These are phyloP conservation scores for Osmerus mordax DNA, from an alignment of 2,113 vertebrate genomes.

Conservation along the genomic window DNA sequence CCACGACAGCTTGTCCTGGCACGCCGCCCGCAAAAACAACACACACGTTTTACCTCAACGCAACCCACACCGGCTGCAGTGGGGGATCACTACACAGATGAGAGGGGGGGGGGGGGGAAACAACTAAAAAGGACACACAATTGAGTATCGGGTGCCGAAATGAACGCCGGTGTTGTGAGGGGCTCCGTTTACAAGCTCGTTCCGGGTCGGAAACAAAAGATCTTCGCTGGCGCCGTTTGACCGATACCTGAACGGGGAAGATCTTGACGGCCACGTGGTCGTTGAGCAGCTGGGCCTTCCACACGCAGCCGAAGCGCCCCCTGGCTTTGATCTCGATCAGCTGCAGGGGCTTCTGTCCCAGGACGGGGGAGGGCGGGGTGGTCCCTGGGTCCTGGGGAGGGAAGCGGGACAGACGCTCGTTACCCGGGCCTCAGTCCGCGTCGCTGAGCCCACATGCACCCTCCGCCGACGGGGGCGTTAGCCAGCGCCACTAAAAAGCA, in stretches of 20 bases:
- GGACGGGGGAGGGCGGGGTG: constrained; percentile 85
- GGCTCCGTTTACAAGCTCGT: not conserved
- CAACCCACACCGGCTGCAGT: not conserved
- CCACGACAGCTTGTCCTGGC: constrained; percentile 96
- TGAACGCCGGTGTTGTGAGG: not conserved
- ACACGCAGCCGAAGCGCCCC: constrained; percentile 95
- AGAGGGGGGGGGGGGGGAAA: not conserved
- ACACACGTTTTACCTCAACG: too few species aligned
- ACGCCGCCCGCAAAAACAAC: constrained; percentile 2
- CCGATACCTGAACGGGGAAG: constrained; percentile 91
- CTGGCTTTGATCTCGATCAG: constrained; percentile 94
- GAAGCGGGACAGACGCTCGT: not conserved
- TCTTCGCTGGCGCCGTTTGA: not conserved
- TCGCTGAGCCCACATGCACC: too few species aligned
- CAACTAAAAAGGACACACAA: not conserved
- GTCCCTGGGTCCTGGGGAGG: constrained; percentile 85
- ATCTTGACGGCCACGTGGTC: constrained; percentile 96
- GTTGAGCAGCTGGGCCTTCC: constrained; percentile 95
- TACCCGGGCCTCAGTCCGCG: not conserved
- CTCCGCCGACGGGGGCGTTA: too few species aligned
- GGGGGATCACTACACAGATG: not conserved
- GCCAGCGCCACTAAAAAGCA: too few species aligned
- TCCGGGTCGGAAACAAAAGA: not conserved
- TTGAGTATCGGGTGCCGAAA: not conserved
- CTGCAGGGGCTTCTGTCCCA: constrained; percentile 94